Percentiles rank a stretch among this genome's conserved stretches.
phyloP scores from a whole-genome alignment of 1,140 invertebrate genomes.

The Dysdera silvatica region DNA sequence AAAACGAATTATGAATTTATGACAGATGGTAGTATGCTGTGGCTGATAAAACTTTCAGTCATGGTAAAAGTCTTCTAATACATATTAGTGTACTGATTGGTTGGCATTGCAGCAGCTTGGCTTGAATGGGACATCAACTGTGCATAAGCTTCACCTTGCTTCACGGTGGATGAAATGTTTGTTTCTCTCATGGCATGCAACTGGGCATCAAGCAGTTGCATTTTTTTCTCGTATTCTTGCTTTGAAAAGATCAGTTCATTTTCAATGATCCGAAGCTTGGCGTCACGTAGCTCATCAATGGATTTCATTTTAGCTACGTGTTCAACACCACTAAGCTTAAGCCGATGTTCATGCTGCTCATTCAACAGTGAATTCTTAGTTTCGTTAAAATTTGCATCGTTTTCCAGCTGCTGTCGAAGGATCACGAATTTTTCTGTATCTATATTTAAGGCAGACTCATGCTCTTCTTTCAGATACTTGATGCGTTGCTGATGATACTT shows the following conservation, averaged over 20 bases:
- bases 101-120: too few species aligned
- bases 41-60: too few species aligned
- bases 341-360: slow-evolving; percentile 15
- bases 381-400: slow-evolving; percentile 19
- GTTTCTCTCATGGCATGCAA: slow-evolving; percentile 19
- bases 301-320: slow-evolving; percentile 17
- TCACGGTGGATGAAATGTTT: too few species aligned
- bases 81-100: too few species aligned
- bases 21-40: too few species aligned
- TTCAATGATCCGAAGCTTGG: slow-evolving; percentile 20
- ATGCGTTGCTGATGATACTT: slow-evolving; percentile 24
- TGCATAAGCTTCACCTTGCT: too few species aligned
- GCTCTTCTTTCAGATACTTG: slow-evolving; percentile 21
- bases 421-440: slow-evolving; percentile 20
- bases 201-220: slow-evolving; percentile 21
- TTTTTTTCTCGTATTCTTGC: slow-evolving; percentile 26
- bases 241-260: slow-evolving; percentile 23
- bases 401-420: slow-evolving; percentile 22
- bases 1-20: too few species aligned
- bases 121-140: too few species aligned
- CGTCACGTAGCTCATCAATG: slow-evolving; percentile 20
- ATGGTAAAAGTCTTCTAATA: too few species aligned
- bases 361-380: slow-evolving; percentile 7
- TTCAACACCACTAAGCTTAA: slow-evolving; percentile 17
- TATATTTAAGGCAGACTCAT: slow-evolving; percentile 19